Conservation (phyloP, 1,140 invertebrate species). For the Drosophila burlai region DNA sequence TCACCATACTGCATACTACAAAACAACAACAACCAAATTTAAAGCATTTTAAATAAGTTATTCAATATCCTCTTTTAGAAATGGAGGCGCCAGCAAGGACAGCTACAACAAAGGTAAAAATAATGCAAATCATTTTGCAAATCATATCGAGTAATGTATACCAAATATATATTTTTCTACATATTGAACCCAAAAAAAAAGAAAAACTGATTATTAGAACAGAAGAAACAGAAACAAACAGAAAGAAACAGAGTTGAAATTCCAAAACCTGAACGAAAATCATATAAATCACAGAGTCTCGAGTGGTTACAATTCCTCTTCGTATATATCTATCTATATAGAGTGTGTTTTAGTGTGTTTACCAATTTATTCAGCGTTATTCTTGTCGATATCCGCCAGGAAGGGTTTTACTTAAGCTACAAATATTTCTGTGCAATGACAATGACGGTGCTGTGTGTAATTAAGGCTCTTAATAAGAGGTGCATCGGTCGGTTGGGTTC, state of each 20-base stretch:
- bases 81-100: conserved; percentile 93
- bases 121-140: conserved; percentile 75
- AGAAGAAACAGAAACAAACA: conserved; percentile 19
- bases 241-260: conserved; percentile 13
- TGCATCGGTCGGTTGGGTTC: conserved; percentile 18
- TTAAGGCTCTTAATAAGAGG: conserved; percentile 8
- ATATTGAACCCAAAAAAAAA: conserved; percentile 51
- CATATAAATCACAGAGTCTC: neutral
- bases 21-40: conserved; percentile 80
- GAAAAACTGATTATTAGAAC: conserved; percentile 13
- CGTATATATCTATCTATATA: conserved; percentile 6
- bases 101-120: conserved; percentile 96
- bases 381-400: conserved; percentile 21
- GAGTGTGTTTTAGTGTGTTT: neutral
- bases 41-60: conserved; percentile 89
- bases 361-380: conserved; percentile 12
- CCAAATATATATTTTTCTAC: conserved; percentile 68
- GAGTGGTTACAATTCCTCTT: conserved; percentile 21
- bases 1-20: conserved; percentile 87
- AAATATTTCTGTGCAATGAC: conserved; percentile 9
- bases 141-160: conserved; percentile 82
- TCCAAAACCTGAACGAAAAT: neutral
- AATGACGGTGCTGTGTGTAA: conserved; percentile 13
- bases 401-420: conserved; percentile 26
- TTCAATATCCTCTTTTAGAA: conserved; percentile 93